These are phyloP conservation scores for Orthochromis indermauri DNA, from an alignment of 2,113 vertebrate genomes.

Conservation along the genomic window DNA sequence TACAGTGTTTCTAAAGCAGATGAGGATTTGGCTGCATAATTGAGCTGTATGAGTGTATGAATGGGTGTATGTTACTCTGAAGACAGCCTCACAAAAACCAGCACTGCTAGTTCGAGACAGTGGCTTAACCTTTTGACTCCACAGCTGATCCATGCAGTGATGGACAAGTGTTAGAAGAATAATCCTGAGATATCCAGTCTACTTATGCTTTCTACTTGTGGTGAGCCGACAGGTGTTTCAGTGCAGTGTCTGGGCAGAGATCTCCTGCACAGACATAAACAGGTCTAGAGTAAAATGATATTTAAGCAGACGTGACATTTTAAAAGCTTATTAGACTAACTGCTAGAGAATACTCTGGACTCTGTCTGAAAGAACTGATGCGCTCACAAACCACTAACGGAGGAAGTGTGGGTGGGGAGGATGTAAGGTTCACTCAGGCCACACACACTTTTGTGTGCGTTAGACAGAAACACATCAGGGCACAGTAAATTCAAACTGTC, in stretches of 20 bases:
- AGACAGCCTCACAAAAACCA: conserved; percentile 9
- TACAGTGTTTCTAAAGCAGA: conserved; percentile 5
- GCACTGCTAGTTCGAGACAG: neutral
- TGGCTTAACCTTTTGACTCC: conserved; percentile 18
- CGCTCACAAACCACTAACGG: neutral
- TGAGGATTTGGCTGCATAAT: conserved; percentile 45
- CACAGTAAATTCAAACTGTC: neutral
- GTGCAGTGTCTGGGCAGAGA: neutral
- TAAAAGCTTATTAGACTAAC: neutral
- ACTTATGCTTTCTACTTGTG: neutral
- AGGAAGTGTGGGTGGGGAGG: neutral
- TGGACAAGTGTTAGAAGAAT: neutral
- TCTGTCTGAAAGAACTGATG: neutral
- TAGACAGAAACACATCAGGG: neutral
- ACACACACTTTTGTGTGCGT: neutral
- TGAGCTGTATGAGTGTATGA: conserved; percentile 44
- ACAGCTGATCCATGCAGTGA: neutral
- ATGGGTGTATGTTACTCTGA: neutral
- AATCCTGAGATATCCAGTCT: neutral
- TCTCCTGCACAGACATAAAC: neutral
- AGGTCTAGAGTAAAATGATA: neutral
- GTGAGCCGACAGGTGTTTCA: neutral
- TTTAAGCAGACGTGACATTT: neutral
- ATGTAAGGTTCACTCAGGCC: neutral
- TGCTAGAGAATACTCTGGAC: neutral